Percentiles rank a stretch among this genome's conserved stretches.
Evolutionary conservation across 2,113 vertebrate species (phyloP).

Genomic region (Mus spicilegus): DNA sequence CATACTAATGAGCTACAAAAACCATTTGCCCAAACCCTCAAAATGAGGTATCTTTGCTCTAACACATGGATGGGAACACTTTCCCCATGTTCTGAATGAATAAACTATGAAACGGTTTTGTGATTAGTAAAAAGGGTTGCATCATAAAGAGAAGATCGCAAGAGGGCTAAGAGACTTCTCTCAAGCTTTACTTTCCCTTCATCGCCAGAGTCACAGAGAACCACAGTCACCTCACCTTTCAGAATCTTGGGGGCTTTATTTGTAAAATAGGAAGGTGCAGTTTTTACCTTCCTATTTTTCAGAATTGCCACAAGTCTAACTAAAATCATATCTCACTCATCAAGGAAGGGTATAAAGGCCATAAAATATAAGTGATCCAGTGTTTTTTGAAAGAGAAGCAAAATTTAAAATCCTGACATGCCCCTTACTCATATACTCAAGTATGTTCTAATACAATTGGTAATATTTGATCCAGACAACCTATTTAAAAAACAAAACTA

Average conservation of each 20-base stretch:
- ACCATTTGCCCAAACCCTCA: neutral
- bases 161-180: neutral
- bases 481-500: neutral
- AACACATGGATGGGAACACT: neutral
- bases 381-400: slow-evolving; percentile 43
- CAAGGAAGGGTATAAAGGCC: neutral
- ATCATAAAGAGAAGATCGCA: neutral
- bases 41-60: neutral
- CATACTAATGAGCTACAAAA: neutral
- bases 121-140: neutral
- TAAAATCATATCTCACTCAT: neutral
- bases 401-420: neutral
- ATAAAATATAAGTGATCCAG: neutral
- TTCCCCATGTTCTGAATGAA: neutral
- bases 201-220: neutral
- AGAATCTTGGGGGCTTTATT: neutral
- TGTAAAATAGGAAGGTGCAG: neutral
- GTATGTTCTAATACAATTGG: neutral
- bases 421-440: neutral
- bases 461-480: neutral
- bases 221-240: neutral
- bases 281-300: neutral
- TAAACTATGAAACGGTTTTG: neutral
- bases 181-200: neutral
- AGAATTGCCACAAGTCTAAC: neutral